Percentiles rank a stretch among this genome's conserved stretches.
These are phyloP conservation scores for Troides oblongomaculatus DNA, from an alignment of 2,888 invertebrate genomes.

Conservation along the genomic window DNA sequence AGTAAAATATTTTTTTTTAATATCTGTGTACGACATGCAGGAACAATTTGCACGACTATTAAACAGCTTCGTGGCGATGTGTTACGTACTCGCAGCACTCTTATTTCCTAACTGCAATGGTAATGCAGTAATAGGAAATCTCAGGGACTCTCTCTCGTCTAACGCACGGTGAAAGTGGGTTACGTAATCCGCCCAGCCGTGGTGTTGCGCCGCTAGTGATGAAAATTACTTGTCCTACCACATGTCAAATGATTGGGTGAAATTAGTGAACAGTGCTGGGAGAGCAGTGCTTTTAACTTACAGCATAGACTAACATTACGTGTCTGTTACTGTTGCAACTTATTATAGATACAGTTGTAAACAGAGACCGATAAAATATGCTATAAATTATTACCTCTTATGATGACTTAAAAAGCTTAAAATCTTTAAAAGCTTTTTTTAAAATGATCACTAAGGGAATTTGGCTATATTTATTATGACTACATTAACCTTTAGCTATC, in stretches of 20 bases:
- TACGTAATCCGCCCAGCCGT: conserved; percentile 64
- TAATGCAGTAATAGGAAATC: conserved; percentile 74
- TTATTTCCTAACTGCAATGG: conserved; percentile 69
- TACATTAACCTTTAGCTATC: too few species aligned
- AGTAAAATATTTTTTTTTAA: background rate
- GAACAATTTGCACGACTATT: conserved; percentile 28
- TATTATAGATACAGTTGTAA: background rate
- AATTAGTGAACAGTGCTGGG: conserved; percentile 36
- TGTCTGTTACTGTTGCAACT: background rate
- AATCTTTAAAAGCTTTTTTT: too few species aligned
- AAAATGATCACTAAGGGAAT: too few species aligned
- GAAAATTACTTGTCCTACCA: conserved; percentile 47
- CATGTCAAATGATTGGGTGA: conserved; percentile 40
- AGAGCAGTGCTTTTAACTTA: conserved; percentile 11
- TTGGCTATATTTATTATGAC: too few species aligned
- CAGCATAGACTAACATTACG: background rate
- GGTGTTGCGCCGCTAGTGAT: conserved; percentile 61
- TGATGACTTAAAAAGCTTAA: too few species aligned
- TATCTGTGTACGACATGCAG: conserved; percentile 15
- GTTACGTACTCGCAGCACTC: conserved; percentile 62
- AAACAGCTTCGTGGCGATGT: conserved; percentile 37
- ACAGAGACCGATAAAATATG: too few species aligned
- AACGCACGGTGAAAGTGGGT: conserved; percentile 71
- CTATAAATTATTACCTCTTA: too few species aligned
- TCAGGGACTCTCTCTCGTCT: conserved; percentile 69